phyloP scores from a whole-genome alignment of 2,113 vertebrate species.

The Galbula dea region DNA sequence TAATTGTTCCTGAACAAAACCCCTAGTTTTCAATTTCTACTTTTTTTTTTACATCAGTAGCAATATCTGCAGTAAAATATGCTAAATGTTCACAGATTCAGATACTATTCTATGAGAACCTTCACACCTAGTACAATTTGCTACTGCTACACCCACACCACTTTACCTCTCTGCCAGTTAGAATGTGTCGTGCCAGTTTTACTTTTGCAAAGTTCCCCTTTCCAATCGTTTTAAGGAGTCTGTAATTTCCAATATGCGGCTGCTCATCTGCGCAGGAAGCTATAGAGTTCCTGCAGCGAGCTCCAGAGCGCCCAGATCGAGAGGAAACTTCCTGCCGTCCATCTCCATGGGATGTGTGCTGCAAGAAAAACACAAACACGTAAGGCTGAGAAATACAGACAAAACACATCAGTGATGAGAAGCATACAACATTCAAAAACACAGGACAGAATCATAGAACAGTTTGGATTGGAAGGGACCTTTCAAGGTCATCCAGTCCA shows the following conservation, averaged over 20 bases:
- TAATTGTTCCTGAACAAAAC: not conserved
- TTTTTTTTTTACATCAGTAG: not conserved
- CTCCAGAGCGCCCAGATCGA: slow-evolving; percentile 84
- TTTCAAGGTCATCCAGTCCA: too few relatives aligned
- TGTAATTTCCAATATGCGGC: slow-evolving; percentile 94
- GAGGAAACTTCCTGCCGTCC: slow-evolving; percentile 86
- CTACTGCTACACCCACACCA: not conserved
- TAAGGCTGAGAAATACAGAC: not conserved
- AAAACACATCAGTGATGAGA: not conserved
- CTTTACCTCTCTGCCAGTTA: slow-evolving; percentile 96
- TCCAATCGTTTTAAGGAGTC: slow-evolving; percentile 96
- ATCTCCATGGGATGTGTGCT: slow-evolving; percentile 93
- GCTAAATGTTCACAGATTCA: not conserved
- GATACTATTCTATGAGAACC: not conserved
- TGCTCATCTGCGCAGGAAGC: slow-evolving; percentile 89
- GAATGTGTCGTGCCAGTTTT: slow-evolving; percentile 94
- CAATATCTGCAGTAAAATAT: not conserved
- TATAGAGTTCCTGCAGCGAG: slow-evolving; percentile 87
- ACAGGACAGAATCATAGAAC: too few relatives aligned
- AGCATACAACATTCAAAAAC: not conserved
- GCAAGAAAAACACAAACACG: slow-evolving; percentile 32
- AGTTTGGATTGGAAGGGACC: too few relatives aligned
- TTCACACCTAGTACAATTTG: not conserved
- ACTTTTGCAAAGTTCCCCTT: slow-evolving; percentile 99
- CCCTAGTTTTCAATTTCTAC: not conserved